Evolutionary conservation across 2,888 invertebrate genomes (phyloP).

Genomic region (Drosophila multiciliata): DNA sequence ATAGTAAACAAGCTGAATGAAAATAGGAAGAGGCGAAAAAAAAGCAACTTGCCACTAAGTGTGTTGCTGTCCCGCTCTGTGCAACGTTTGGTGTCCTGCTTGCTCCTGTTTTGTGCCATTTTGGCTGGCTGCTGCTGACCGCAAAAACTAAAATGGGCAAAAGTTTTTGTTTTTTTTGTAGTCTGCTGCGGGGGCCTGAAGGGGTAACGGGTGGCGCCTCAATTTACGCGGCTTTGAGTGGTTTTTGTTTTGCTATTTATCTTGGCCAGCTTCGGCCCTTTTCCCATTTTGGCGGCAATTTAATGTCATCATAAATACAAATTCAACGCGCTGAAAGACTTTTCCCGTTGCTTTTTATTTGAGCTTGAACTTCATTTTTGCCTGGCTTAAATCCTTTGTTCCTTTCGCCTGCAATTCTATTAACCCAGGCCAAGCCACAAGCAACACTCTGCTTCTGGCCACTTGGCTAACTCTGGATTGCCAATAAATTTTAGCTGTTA

Average conservation of each 20-base stretch:
- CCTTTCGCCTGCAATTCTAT: constrained; percentile 63
- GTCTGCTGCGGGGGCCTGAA: not conserved
- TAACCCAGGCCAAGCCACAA: constrained; percentile 44
- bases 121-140: constrained; percentile 46
- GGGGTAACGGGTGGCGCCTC: constrained; percentile 33
- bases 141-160: constrained; percentile 54
- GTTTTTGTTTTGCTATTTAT: constrained; percentile 77
- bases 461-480: constrained; percentile 59
- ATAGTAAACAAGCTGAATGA: constrained; percentile 71
- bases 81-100: constrained; percentile 1
- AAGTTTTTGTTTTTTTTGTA: constrained; percentile 36
- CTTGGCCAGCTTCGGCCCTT: constrained; percentile 64
- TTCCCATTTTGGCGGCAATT: constrained; percentile 65
- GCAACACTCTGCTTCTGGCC: not conserved
- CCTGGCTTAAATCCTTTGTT: constrained; percentile 54
- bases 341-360: constrained; percentile 44
- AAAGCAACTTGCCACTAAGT: constrained; percentile 63
- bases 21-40: constrained; percentile 10
- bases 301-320: constrained; percentile 79
- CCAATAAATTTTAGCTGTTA: constrained; percentile 73
- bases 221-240: constrained; percentile 79
- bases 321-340: constrained; percentile 67
- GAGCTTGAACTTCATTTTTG: constrained; percentile 65
- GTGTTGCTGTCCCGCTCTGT: constrained; percentile 38
- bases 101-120: constrained; percentile 9